Evolutionary conservation across 2,797 vertebrate species (phyloP).

Genomic region (Gouania willdenowi): DNA sequence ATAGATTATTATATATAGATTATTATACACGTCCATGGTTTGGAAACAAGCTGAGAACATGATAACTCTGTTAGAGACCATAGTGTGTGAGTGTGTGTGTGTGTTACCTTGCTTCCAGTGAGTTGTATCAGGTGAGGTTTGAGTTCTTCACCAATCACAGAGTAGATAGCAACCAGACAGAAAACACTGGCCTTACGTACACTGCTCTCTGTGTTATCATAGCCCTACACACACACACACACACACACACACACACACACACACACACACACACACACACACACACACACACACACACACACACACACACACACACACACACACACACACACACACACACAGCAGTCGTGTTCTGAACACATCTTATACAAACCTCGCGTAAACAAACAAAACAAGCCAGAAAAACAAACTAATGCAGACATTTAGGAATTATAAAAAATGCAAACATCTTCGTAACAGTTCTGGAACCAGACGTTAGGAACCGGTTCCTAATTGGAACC

Average conservation of each 20-base stretch:
- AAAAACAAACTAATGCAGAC: too few species aligned
- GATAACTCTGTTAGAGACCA: conserved; percentile 32
- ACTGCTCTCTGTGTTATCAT: conserved; percentile 97
- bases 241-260: background rate
- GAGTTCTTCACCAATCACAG: conserved; percentile 96
- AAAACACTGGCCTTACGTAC: conserved; percentile 98
- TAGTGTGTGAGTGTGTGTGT: background rate
- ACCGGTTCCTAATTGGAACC: too few species aligned
- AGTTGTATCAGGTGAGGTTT: conserved; percentile 96
- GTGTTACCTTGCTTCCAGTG: conserved; percentile 95
- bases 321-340: too few species aligned
- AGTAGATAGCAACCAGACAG: conserved; percentile 96
- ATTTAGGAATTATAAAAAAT: too few species aligned
- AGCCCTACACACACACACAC: conserved; percentile 75
- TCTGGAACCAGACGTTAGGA: too few species aligned
- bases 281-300: background rate
- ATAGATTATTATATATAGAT: too few species aligned
- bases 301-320: too few species aligned
- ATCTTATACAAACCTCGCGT: too few species aligned
- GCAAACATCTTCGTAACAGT: too few species aligned
- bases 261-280: conserved; percentile 9
- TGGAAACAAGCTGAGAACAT: conserved; percentile 34
- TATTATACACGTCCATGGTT: too few species aligned
- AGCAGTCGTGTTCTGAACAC: too few species aligned
- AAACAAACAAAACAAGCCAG: too few species aligned